phyloP scores from a whole-genome alignment of 2,113 vertebrate species.

The Engystomops pustulosus region DNA sequence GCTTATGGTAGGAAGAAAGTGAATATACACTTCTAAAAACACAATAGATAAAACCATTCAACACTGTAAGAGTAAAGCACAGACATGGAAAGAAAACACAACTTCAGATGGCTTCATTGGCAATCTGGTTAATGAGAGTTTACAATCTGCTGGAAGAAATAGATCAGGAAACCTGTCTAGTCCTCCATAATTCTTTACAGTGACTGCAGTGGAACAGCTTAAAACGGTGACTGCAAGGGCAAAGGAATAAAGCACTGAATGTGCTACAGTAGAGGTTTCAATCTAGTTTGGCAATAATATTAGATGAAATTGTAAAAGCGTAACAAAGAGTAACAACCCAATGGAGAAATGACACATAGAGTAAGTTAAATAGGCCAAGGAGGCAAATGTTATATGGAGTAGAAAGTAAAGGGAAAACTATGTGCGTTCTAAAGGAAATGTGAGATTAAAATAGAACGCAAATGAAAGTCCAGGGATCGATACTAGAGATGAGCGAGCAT shows the following conservation, averaged over 20 bases:
- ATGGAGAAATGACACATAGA: neutral
- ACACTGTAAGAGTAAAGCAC: neutral
- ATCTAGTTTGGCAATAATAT: neutral
- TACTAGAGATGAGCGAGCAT: neutral
- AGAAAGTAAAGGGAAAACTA: neutral
- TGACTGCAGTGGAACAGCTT: neutral
- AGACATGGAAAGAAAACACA: neutral
- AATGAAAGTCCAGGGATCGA: neutral
- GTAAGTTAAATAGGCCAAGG: neutral
- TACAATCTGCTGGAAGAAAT: neutral
- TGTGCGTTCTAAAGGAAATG: neutral
- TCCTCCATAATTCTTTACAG: neutral
- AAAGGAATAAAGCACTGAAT: neutral
- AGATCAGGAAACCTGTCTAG: neutral
- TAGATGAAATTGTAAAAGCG: neutral
- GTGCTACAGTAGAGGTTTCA: neutral
- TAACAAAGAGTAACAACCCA: neutral
- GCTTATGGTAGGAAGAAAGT: neutral
- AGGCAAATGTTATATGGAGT: neutral
- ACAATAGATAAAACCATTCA: neutral
- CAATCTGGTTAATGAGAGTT: neutral
- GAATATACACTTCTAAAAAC: neutral
- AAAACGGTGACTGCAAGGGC: neutral
- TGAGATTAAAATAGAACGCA: neutral
- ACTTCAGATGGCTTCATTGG: neutral